Evolutionary conservation across 2,888 invertebrate species (phyloP).

Genomic region (Anoncus sp.): DNA sequence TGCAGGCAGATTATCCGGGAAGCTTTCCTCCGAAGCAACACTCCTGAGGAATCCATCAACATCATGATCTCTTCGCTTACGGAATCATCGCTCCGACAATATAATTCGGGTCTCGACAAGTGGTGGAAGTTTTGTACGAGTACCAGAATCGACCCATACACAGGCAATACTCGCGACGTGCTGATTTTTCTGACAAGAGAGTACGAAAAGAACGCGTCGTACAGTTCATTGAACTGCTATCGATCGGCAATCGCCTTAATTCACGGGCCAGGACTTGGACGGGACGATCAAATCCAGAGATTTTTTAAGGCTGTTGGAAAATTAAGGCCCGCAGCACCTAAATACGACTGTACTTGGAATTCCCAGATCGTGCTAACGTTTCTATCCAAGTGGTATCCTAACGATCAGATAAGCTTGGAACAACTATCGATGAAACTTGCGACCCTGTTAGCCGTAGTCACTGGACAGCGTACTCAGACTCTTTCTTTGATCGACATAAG

Average conservation of each 20-base stretch:
- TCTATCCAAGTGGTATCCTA: conserved; percentile 42
- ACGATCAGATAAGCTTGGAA: conserved; percentile 45
- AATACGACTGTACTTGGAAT: conserved; percentile 61
- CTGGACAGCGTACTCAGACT: conserved; percentile 61
- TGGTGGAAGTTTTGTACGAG: conserved; percentile 49
- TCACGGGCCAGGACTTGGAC: conserved; percentile 54
- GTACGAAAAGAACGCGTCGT: conserved; percentile 47
- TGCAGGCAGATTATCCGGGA: conserved; percentile 44
- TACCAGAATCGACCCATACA: neutral
- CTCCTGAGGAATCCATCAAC: conserved; percentile 25
- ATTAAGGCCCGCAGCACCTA: conserved; percentile 62
- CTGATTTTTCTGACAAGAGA: conserved; percentile 29
- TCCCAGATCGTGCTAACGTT: conserved; percentile 42
- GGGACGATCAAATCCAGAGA: conserved; percentile 62
- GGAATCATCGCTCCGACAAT: conserved; percentile 39
- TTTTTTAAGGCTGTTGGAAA: conserved; percentile 69
- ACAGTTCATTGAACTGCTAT: conserved; percentile 68
- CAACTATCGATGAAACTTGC: conserved; percentile 47
- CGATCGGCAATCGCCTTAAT: conserved; percentile 71
- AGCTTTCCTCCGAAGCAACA: conserved; percentile 9
- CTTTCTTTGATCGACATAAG: conserved; percentile 49
- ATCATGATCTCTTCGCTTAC: conserved; percentile 37
- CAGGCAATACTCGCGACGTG: conserved; percentile 7
- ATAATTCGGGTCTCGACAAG: conserved; percentile 31
- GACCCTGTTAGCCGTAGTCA: conserved; percentile 55